Evolutionary conservation across 1,140 invertebrate genomes (phyloP).

Genomic region (Saccostrea glomerata): DNA sequence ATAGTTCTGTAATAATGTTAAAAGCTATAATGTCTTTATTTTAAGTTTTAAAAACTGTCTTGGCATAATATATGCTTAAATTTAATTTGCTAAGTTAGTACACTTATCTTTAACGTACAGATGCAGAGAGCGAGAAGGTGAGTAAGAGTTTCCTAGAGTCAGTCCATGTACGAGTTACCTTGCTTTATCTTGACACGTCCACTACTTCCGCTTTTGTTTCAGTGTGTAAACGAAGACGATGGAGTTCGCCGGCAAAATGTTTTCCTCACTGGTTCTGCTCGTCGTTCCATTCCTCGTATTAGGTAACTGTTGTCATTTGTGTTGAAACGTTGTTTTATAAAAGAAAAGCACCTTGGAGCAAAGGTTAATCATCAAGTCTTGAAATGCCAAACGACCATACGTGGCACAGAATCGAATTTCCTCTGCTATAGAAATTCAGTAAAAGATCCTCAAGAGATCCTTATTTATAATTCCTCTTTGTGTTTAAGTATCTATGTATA

Average conservation of each 20-base stretch:
- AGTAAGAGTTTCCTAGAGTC: background rate
- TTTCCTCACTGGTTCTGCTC: background rate
- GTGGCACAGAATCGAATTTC: background rate
- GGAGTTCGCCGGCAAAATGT: conserved; percentile 26
- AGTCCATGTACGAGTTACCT: background rate
- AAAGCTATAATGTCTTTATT: no score
- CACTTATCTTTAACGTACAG: background rate
- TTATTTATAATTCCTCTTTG: no score
- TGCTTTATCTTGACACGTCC: background rate
- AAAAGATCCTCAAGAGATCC: no score
- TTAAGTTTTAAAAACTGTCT: no score
- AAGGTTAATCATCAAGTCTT: no score
- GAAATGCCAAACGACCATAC: background rate
- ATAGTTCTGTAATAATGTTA: no score
- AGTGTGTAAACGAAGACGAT: conserved; percentile 8
- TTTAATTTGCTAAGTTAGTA: background rate
- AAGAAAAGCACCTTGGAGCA: background rate
- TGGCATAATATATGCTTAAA: no score
- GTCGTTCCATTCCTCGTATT: background rate
- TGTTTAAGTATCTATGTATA: no score
- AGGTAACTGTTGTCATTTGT: background rate
- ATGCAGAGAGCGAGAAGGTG: no score
- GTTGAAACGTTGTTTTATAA: background rate
- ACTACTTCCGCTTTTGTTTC: background rate
- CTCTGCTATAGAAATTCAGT: background rate